phyloP scores from a whole-genome alignment of 2,888 invertebrate species.

The Drosophila nr. perissopoda region DNA sequence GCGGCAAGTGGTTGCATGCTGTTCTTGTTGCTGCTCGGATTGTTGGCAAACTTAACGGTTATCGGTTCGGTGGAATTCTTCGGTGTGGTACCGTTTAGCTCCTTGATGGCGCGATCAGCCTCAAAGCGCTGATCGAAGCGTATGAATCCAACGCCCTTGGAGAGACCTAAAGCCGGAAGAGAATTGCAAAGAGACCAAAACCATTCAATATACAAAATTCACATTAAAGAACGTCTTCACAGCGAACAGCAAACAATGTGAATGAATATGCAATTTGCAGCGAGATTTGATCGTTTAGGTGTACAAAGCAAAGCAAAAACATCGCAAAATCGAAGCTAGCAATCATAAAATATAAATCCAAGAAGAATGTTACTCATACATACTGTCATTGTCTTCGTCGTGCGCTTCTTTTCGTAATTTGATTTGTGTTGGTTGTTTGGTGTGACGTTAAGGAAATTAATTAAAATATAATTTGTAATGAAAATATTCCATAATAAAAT shows the following conservation, averaged over 20 bases:
- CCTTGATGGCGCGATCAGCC: conserved; percentile 96
- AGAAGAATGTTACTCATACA: conserved; percentile 31
- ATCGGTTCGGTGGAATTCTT: conserved; percentile 95
- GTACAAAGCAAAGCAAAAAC: conserved; percentile 5
- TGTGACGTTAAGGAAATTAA: conserved; percentile 14
- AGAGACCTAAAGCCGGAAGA: conserved; percentile 88
- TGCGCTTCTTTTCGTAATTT: conserved; percentile 25
- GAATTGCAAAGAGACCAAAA: neutral
- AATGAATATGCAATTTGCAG: conserved; percentile 16
- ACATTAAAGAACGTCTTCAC: neutral
- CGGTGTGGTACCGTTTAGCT: conserved; percentile 95
- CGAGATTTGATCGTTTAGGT: neutral
- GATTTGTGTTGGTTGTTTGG: conserved; percentile 7
- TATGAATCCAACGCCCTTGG: conserved; percentile 97
- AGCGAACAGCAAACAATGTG: conserved; percentile 17
- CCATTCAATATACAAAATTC: neutral
- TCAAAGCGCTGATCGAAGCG: conserved; percentile 96
- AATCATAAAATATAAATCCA: conserved; percentile 6
- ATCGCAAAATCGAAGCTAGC: conserved; percentile 9
- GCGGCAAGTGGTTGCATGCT: conserved; percentile 92
- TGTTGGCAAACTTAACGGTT: conserved; percentile 97
- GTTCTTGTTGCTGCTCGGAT: conserved; percentile 94
- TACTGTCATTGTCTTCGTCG: conserved; percentile 39
- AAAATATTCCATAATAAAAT: neutral
- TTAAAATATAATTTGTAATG: conserved; percentile 2